Conservation (phyloP, 1,140 invertebrate genomes). For the Thaumatotibia leucotreta region DNA sequence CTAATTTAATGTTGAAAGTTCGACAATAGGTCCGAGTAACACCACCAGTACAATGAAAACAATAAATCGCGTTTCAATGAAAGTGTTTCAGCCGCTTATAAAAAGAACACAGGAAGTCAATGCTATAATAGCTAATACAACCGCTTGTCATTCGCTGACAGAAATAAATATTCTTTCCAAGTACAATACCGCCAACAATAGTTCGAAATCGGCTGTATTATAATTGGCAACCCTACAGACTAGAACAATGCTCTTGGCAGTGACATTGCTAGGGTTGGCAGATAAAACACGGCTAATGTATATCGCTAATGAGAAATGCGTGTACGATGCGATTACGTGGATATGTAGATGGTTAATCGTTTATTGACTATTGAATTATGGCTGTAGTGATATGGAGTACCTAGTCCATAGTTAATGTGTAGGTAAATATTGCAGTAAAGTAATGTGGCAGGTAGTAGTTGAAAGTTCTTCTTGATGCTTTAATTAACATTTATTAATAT, state of each 20-base stretch:
- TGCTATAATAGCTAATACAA: conserved; percentile 20
- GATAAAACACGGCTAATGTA: conserved; percentile 12
- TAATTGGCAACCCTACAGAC: conserved; percentile 34
- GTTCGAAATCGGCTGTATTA: conserved; percentile 38
- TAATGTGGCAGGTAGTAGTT: too few species aligned
- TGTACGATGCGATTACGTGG: neutral
- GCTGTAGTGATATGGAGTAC: neutral
- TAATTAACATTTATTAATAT: too few species aligned
- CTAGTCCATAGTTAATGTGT: too few species aligned
- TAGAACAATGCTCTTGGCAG: conserved; percentile 49
- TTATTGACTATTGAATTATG: neutral
- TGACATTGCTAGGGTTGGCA: conserved; percentile 38
- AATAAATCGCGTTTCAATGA: neutral
- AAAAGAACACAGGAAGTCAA: conserved; percentile 19
- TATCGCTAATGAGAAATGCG: conserved; percentile 20
- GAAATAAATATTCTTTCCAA: conserved; percentile 3
- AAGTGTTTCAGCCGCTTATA: conserved; percentile 18
- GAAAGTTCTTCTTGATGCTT: too few species aligned
- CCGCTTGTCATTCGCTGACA: neutral
- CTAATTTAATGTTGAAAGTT: too few species aligned
- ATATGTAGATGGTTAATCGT: neutral
- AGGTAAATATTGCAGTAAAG: too few species aligned
- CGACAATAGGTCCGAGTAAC: too few species aligned
- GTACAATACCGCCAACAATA: conserved; percentile 32
- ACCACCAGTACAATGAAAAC: too few species aligned